Evolutionary conservation across 2,113 vertebrate genomes (phyloP), one percentile per base, ranked within the genome.

Genomic region (Australoheros scitulus): DNA sequence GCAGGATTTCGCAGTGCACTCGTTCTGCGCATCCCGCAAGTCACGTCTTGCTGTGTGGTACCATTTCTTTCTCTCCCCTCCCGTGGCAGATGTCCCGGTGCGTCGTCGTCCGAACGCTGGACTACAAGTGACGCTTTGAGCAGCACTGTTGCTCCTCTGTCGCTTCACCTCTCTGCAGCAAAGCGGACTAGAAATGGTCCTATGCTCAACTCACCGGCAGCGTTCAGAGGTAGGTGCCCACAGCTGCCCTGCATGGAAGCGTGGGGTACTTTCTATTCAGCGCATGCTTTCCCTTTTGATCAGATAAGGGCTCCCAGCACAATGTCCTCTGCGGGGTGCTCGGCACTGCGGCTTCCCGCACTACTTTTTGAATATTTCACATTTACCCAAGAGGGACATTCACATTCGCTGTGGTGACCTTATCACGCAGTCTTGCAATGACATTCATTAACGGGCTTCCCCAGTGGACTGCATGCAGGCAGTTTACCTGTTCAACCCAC

Each of bases 161-260:
- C 34, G 56, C 77, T 11, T 52, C 79, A 9, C 82, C 15, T 84
- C 72, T 87, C 87, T 89, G 88, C 87, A 89, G 82, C 88, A 86
- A 85, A 70, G 61, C 32, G 7, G 52, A 58, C 65, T 64, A 72
- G 86, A 85, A 11, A 88, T 84, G 87, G 29, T 89, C 74, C 64
- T 18, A 14, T 52, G 81, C 61, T 76, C 64, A n/a, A 72, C 41
- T 29, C 2, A 10, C 29, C 76, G 52, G 84, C 60, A 43, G n/a
- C 43, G 77, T 75, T 7, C 60, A 68, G 76, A 94, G 94, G 94
- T 94, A 93, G 50, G 92, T 90, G 63, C 61, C 77, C 80, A 74
- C 64, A 43, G 60, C 82, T 87, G 87, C 41, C 77, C 81, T 61
- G 85, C 75, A 64, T 63, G 70, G 58, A 75, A 15, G 20, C 32